Evolutionary conservation across 1,140 invertebrate genomes (phyloP).

Genomic region (Bacillus rossius): DNA sequence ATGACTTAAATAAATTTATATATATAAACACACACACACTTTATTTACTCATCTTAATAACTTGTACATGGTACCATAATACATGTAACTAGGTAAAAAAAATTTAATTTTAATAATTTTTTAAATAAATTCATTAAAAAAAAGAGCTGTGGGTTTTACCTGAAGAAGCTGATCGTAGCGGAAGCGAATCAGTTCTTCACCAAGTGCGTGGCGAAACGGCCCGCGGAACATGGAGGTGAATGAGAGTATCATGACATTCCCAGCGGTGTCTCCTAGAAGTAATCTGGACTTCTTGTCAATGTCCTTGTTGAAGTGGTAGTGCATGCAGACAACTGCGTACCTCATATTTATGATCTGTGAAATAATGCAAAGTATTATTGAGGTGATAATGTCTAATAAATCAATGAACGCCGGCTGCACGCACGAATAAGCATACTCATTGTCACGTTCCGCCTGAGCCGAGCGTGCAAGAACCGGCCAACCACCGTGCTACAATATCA

Average conservation of each 20-base stretch:
- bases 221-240: slow-evolving; percentile 53
- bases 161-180: slow-evolving; percentile 50
- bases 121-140: no score
- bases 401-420: no score
- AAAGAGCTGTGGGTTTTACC: slow-evolving; percentile 26
- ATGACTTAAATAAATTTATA: no score
- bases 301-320: slow-evolving; percentile 54
- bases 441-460: no score
- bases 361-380: not conserved
- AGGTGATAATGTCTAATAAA: no score
- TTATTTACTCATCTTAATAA: no score
- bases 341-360: slow-evolving; percentile 37
- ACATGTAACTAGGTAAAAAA: no score
- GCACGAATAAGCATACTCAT: no score
- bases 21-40: no score
- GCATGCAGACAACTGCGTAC: slow-evolving; percentile 44
- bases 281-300: slow-evolving; percentile 51
- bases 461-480: no score
- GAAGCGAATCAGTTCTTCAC: slow-evolving; percentile 48
- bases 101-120: not conserved
- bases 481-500: no score
- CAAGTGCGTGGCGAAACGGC: slow-evolving; percentile 57
- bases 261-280: slow-evolving; percentile 59
- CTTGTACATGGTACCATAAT: no score
- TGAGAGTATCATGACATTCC: slow-evolving; percentile 53